phyloP scores from a whole-genome alignment of 2,797 vertebrate species.

The Chlorospingus semifuscus region DNA sequence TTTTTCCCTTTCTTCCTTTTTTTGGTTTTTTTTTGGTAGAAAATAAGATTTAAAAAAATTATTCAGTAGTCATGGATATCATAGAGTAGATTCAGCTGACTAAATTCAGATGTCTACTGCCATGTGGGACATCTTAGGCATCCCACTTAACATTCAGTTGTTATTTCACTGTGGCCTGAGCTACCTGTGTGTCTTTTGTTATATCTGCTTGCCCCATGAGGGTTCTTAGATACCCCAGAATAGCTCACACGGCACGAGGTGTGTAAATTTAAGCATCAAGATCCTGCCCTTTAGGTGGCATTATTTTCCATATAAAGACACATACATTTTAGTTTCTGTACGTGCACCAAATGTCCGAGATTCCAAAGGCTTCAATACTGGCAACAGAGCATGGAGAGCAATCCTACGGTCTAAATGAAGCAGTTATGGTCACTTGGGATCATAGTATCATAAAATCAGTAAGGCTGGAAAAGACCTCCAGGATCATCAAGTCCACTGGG shows the following conservation, averaged over 20 bases:
- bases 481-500: neutral
- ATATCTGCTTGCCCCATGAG: neutral
- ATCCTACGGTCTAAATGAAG: neutral
- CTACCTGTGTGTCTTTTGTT: neutral
- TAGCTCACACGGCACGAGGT: accelerated
- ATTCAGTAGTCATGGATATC: neutral
- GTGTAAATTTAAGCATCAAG: neutral
- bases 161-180: neutral
- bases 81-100: neutral
- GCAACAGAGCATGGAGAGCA: neutral
- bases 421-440: neutral
- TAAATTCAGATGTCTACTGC: neutral
- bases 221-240: neutral
- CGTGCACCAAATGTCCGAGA: neutral
- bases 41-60: neutral
- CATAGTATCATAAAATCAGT: neutral
- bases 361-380: neutral
- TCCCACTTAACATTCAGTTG: neutral
- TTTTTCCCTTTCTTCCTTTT: no score
- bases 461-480: neutral
- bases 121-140: neutral
- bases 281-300: neutral
- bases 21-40: neutral
- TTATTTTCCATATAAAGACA: neutral
- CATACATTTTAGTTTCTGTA: neutral